Evolutionary conservation across 2,797 vertebrate species (phyloP), one percentile per base, ranked within the genome.

Genomic region (Ptychobarbus kaznakovi): DNA sequence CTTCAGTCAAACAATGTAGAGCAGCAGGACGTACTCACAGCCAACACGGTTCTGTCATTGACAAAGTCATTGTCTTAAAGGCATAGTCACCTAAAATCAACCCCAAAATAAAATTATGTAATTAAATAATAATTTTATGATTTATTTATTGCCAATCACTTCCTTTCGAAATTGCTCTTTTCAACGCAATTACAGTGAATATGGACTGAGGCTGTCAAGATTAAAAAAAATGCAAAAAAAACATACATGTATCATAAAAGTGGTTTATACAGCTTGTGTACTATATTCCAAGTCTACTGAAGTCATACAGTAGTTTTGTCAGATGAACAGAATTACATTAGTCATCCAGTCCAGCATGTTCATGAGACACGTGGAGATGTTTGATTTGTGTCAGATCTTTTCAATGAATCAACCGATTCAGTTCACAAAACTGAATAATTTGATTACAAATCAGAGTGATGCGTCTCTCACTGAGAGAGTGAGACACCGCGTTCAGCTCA

Each of bases 221-320:
- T 35, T 18, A 7, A 35, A 35, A 63, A 63, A 63, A 6, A 63
- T 63, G 61, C 61, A 63, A 28, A 28, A 63, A 63, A 25, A 28
- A 4, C 12, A 63, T 63, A 28, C n/a, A 63, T 28, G 6, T 63
- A 28, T 63, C 15, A 35, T 16, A 18, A 20, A 18, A 4, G 65
- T 68, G 8, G 7, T 68, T 20, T 38, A 20, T 68, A 10, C 11
- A 63, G 5, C 16, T 38, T 66, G 16, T 68, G 65, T 20, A 18
- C 16, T 38, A 20, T 35, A 20, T 68, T 38, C 16, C 32, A 68
- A 68, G 32, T 18, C 32, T 68, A 20, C 65, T 38, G 32, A 51
- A 51, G 72, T 74, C 49, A 76, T 22, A 56, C 73, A 75, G 18
- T 75, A 73, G 8, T n/a, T 76, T 56, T 35, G 73, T 13, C 65